These are phyloP conservation scores for Pollenia griseotomentosa DNA, from an alignment of 2,888 invertebrate species.

Conservation along the genomic window DNA sequence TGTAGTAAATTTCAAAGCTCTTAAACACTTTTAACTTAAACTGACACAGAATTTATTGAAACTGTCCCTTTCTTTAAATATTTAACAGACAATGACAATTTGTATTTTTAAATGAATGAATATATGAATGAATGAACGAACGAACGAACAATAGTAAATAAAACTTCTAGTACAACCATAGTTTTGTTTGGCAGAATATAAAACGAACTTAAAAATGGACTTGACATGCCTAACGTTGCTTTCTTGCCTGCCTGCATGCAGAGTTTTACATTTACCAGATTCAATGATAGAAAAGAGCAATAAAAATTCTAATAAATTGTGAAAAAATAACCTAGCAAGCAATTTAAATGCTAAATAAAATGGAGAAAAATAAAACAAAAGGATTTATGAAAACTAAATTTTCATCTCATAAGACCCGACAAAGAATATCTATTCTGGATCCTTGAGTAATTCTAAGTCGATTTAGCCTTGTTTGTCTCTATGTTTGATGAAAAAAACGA, in stretches of 20 bases:
- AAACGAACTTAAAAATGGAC: constrained; percentile 47
- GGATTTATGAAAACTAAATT: neutral
- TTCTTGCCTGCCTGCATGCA: constrained; percentile 29
- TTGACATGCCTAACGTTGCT: constrained; percentile 48
- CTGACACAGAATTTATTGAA: neutral
- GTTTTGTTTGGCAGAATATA: neutral
- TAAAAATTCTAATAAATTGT: constrained; percentile 40
- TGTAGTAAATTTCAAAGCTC: constrained; percentile 9
- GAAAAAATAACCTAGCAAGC: constrained; percentile 23
- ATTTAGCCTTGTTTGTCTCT: too few relatives aligned
- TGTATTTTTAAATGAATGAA: constrained; percentile 5
- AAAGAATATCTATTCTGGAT: too few relatives aligned
- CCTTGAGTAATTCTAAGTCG: too few relatives aligned
- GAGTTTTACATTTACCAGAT: constrained; percentile 23
- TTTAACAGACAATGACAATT: neutral
- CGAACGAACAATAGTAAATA: constrained; percentile 9
- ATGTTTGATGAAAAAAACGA: too few relatives aligned
- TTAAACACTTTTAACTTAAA: constrained; percentile 18
- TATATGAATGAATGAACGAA: neutral
- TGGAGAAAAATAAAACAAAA: neutral
- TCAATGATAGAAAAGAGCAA: constrained; percentile 42
- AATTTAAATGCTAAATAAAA: neutral
- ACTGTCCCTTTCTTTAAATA: neutral
- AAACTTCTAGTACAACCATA: neutral
- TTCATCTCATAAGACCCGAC: too few relatives aligned